These are phyloP conservation scores for Halcyon leucocephala DNA, from an alignment of 2,797 vertebrate species.

Conservation along the genomic window DNA sequence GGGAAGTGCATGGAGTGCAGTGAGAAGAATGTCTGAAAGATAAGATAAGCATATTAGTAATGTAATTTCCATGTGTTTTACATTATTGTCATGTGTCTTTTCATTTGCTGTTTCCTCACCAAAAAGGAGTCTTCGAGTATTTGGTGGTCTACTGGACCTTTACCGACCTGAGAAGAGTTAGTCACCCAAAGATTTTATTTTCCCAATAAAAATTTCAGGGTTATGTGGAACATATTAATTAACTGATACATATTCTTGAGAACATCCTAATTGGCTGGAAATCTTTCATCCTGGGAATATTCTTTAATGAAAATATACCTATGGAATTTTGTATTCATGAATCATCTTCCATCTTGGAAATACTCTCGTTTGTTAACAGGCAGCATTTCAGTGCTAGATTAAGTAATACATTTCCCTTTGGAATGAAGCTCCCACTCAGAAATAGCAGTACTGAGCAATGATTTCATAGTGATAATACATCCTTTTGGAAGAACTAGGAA, in stretches of 20 bases:
- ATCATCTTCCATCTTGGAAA: slow-evolving; percentile 7
- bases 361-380: not conserved
- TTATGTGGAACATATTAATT: not conserved
- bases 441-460: not conserved
- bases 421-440: not conserved
- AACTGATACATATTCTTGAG: not conserved
- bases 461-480: not conserved
- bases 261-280: not conserved
- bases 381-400: not conserved
- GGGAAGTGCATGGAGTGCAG: not conserved
- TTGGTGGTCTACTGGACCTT: not conserved
- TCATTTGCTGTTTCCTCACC: not conserved
- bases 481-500: not conserved
- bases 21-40: not conserved
- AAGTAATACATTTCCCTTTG: not conserved
- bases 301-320: not conserved
- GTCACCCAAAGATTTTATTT: not conserved
- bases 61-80: not conserved
- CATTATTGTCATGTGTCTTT: not conserved
- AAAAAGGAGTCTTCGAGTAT: not conserved
- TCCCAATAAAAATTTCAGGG: not conserved
- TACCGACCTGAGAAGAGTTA: not conserved
- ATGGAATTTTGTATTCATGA: not conserved
- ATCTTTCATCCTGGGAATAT: not conserved
- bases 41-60: not conserved